These are phyloP conservation scores for Ramphastos sulfuratus DNA, from an alignment of 2,113 vertebrate species.

Conservation along the genomic window DNA sequence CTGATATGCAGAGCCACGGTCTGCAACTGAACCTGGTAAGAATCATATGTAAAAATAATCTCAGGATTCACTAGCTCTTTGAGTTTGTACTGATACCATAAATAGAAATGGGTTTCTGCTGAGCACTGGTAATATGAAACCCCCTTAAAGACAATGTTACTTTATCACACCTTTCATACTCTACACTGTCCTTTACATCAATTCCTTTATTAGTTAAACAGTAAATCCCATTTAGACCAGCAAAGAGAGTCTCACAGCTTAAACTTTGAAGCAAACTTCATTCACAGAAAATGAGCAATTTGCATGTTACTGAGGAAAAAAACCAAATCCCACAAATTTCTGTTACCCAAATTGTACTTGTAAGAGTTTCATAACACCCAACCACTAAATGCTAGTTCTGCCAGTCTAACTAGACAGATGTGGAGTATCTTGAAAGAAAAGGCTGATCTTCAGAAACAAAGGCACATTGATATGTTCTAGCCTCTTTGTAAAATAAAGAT, in stretches of 20 bases:
- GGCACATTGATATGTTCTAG: not conserved
- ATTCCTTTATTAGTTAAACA: constrained; percentile 68
- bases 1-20: constrained; percentile 81
- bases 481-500: not conserved
- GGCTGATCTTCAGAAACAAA: not conserved
- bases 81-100: constrained; percentile 56
- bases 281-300: constrained; percentile 20
- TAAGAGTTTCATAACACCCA: not conserved
- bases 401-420: not conserved
- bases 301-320: constrained; percentile 20
- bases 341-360: not conserved
- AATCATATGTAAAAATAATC: constrained; percentile 53
- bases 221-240: constrained; percentile 55
- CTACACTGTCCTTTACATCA: constrained; percentile 59
- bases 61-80: constrained; percentile 62
- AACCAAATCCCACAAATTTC: constrained; percentile 31
- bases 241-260: not conserved
- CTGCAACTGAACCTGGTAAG: constrained; percentile 87
- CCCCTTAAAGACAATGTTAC: constrained; percentile 62
- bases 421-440: not conserved
- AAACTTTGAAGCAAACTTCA: constrained; percentile 7
- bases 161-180: constrained; percentile 54
- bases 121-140: constrained; percentile 67
- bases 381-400: not conserved
- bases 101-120: constrained; percentile 63